phyloP scores from a whole-genome alignment of 2,797 vertebrate genomes.

The Tokudaia tokunoshimensis region DNA sequence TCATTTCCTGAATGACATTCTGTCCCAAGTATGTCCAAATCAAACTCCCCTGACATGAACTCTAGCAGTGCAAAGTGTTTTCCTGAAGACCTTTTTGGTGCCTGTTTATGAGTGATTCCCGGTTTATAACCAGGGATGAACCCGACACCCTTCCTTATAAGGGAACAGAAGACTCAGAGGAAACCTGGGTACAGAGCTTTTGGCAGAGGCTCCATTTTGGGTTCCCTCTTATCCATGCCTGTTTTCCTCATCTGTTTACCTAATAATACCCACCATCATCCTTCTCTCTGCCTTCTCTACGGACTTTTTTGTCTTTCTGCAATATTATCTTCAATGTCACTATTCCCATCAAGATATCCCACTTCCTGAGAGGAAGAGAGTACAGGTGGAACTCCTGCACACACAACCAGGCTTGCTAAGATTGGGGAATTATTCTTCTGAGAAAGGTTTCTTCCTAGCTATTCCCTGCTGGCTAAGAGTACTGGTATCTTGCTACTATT shows the following conservation, averaged over 20 bases:
- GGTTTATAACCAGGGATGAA: not conserved
- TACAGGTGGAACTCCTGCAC: not conserved
- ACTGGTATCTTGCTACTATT: not conserved
- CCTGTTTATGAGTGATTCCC: not conserved
- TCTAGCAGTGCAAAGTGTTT: not conserved
- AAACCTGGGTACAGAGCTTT: not conserved
- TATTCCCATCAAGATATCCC: not conserved
- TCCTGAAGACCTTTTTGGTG: not conserved
- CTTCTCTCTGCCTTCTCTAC: not conserved
- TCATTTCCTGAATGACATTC: not conserved
- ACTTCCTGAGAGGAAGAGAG: not conserved
- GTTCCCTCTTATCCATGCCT: not conserved
- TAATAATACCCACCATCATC: not conserved
- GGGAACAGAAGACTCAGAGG: not conserved
- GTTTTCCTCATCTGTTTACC: not conserved
- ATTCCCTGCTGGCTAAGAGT: no score
- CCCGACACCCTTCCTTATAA: slow-evolving; percentile 15
- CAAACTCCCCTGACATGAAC: not conserved
- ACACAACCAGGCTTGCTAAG: not conserved
- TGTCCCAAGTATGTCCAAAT: not conserved
- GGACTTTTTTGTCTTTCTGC: not conserved
- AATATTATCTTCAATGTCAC: not conserved
- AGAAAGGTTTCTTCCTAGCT: not conserved
- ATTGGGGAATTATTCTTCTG: not conserved
- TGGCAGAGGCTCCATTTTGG: not conserved